Evolutionary conservation across 2,113 vertebrate species (phyloP), one percentile per base, ranked within the genome.

Genomic region (Hassar affinis): DNA sequence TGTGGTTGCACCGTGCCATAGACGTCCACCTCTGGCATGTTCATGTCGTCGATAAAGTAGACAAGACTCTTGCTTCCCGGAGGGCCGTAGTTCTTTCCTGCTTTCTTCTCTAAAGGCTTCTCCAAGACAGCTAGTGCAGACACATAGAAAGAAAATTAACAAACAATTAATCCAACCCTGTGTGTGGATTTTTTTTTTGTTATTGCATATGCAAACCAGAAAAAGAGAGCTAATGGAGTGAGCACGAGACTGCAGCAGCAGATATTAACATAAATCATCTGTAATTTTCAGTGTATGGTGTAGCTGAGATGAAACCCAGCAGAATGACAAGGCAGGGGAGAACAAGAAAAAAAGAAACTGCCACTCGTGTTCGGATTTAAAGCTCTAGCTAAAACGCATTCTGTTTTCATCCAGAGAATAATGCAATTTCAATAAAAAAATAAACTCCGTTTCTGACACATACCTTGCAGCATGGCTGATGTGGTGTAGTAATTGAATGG

Each of bases 401-500:
- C 15, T 27, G 35, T 81, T 52, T 42, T 30, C 68, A 61, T 85
- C 38, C 62, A 78, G 14, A 81, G 8, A 72, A 27, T 38, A 57
- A 61, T 61, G 35, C 6, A 20, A 49, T 69, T 77, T 42, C 51
- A 61, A 33, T 54, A 2, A 42, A 15, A 17, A 61, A 59, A 59
- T 35, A n/a, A 82, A 17, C 1, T 30, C 42, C 22, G 38, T 54
- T 80, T 59, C 66, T 10, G n/a, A 47, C 3, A 54, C 80, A 84
- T 91, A 99, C 98, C 98, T 92, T 99, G 98, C 52, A 99, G 95
- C 97, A 96, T 95, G 6, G 96, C 96, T 1, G 97, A 98, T 0
- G 96, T 98, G 79, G 98, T 99, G 85, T 98, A 99, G 87, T 96
- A 99, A 93, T 99, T 99, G 77, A 98, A 96, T 0, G 96, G 96